These are phyloP conservation scores for Agapornis canus DNA, from an alignment of 2,797 vertebrate genomes.

Conservation along the genomic window DNA sequence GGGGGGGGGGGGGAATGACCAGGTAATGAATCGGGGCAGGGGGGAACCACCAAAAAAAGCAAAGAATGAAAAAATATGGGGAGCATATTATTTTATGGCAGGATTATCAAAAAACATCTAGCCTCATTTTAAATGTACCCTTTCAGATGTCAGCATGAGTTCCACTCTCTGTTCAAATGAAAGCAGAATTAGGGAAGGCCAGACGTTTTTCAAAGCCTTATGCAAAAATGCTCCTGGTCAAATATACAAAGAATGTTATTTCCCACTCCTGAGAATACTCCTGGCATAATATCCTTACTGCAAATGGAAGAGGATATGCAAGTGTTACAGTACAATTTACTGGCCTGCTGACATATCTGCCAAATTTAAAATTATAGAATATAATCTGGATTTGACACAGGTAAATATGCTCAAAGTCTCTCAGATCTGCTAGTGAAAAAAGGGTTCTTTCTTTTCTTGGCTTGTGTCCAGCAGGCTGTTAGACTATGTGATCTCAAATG, in stretches of 20 bases:
- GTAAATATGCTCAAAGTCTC: not conserved
- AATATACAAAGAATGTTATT: not conserved
- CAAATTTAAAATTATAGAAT: not conserved
- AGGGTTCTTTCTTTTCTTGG: not conserved
- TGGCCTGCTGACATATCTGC: not conserved
- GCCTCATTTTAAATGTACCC: not conserved
- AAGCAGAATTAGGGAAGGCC: not conserved
- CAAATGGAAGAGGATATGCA: not conserved
- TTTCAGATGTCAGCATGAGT: not conserved
- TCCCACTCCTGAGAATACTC: not conserved
- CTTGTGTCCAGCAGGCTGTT: not conserved
- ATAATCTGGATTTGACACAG: not conserved
- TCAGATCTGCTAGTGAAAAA: not conserved
- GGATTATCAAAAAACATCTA: not conserved
- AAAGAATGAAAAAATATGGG: not conserved
- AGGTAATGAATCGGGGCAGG: too few relatives aligned
- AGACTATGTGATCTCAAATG: not conserved
- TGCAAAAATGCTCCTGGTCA: not conserved
- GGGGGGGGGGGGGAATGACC: too few relatives aligned
- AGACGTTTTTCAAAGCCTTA: not conserved
- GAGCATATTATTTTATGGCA: not conserved
- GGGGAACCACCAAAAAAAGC: too few relatives aligned
- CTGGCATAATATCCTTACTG: not conserved
- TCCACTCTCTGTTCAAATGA: not conserved
- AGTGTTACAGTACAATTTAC: not conserved